These are phyloP conservation scores for Mustela nigripes DNA, from an alignment of 2,113 vertebrate genomes.

Conservation along the genomic window DNA sequence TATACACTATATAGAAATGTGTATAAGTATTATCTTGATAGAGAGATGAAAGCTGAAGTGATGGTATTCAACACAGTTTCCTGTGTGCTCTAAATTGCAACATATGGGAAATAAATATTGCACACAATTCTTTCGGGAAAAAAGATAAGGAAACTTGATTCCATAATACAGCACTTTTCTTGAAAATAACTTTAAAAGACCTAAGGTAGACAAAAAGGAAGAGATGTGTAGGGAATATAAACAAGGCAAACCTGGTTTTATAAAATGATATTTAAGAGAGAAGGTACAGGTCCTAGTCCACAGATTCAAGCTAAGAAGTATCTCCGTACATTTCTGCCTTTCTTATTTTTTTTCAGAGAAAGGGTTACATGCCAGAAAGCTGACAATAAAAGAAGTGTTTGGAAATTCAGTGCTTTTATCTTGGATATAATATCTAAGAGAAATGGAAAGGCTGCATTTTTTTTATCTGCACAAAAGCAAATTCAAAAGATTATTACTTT, in stretches of 20 bases:
- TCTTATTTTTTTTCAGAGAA: slow-evolving; percentile 42
- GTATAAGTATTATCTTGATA: not conserved
- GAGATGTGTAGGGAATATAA: slow-evolving; percentile 62
- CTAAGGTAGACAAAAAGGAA: slow-evolving; percentile 72
- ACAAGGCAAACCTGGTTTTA: not conserved
- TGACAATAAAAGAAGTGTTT: slow-evolving; percentile 44
- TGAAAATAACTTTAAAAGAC: slow-evolving; percentile 77
- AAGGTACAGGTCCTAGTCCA: not conserved
- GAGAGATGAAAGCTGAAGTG: not conserved
- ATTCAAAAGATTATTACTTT: slow-evolving; percentile 55
- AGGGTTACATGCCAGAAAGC: not conserved
- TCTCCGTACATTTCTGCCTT: not conserved
- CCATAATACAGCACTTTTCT: slow-evolving; percentile 69
- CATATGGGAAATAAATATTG: slow-evolving; percentile 73
- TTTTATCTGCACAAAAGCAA: slow-evolving; percentile 59
- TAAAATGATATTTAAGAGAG: slow-evolving; percentile 29
- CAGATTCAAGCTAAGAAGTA: slow-evolving; percentile 36
- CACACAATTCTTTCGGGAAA: slow-evolving; percentile 47
- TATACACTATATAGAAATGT: not conserved
- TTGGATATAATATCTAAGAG: slow-evolving; percentile 43
- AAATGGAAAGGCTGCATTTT: slow-evolving; percentile 51
- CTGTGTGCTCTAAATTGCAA: slow-evolving; percentile 64
- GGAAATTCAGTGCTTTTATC: slow-evolving; percentile 42
- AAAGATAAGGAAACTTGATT: slow-evolving; percentile 69
- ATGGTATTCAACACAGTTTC: slow-evolving; percentile 21